Base-by-base conservation (phyloP, 1,140 invertebrate species). In the Drosophila arawakana region DNA sequence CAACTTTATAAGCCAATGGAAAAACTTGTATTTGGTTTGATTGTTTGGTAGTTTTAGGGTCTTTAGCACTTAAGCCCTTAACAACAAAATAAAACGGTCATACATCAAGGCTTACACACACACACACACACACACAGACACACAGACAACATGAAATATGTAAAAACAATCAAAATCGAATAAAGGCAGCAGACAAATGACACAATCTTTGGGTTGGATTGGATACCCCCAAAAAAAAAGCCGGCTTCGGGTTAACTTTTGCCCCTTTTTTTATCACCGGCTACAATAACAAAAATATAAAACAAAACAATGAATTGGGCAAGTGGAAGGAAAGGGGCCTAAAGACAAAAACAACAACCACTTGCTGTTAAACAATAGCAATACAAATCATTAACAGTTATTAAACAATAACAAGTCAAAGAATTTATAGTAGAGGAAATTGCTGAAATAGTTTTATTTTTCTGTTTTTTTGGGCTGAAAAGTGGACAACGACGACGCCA, bases 371-470 rank as follows among this genome's bases (percentile, higher is more conserved):
- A 75, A 78, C 60, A 75, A 78, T 75, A 39, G 66, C 76, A 44
- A 78, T 71, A 78, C 57, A 78, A 76, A 76, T 88, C 73, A 74
- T 83, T 77, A 86, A 77, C 72, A 82, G 76, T 82, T 86, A 88
- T 86, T 88, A 86, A 88, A 88, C 83, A 83, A 82, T 79, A 80
- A 37, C 52, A 54, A 37, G 54, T 5, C 52, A 60, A 15, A 70
- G 54, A 76, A 68, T 68, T 70, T 86, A 60, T 73, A 73, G 49
- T 73, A 71, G 49, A 70, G 63, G 41, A 79, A 86, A 76, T 68
- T 43, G 30, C 13, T 35, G 41, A 63, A 75, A 86, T 81, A 80
- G 55, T 47, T 30, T 30, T 30, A 5, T 30, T 30, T 30, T 30
- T 6, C 4, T 5, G 6, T 30, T 30, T 30, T 30, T 30, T 73